Conservation (phyloP, 2,113 vertebrate species). For the Centropus unirufus region DNA sequence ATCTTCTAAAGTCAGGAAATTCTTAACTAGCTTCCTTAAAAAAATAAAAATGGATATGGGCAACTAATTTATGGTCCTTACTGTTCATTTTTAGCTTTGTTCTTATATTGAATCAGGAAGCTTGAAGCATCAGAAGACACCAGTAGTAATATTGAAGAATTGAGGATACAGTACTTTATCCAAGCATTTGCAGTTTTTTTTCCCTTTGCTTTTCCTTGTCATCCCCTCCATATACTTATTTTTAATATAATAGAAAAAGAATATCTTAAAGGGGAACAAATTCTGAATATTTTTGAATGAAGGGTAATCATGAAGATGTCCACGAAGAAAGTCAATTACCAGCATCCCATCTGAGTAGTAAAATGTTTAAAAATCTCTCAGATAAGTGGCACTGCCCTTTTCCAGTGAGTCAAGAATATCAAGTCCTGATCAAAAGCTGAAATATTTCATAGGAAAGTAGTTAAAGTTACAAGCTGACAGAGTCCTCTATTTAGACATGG, state of each 20-base stretch:
- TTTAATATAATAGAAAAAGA: not conserved
- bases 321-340: not conserved
- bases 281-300: not conserved
- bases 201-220: not conserved
- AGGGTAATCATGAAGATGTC: not conserved
- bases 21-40: not conserved
- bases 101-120: not conserved
- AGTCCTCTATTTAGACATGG: not conserved
- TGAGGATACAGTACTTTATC: not conserved
- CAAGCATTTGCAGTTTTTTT: not conserved
- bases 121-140: not conserved
- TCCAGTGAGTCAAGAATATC: not conserved
- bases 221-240: not conserved
- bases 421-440: not conserved
- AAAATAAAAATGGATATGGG: not conserved
- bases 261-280: not conserved
- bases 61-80: not conserved
- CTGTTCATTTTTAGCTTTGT: not conserved
- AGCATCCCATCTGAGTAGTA: not conserved
- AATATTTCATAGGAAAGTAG: not conserved
- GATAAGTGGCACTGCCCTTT: not conserved
- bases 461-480: not conserved
- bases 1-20: conserved; percentile 44
- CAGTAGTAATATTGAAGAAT: not conserved
- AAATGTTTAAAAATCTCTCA: not conserved